Conservation (phyloP, 2,888 invertebrate genomes). For the Neoitamus cyanurus region DNA sequence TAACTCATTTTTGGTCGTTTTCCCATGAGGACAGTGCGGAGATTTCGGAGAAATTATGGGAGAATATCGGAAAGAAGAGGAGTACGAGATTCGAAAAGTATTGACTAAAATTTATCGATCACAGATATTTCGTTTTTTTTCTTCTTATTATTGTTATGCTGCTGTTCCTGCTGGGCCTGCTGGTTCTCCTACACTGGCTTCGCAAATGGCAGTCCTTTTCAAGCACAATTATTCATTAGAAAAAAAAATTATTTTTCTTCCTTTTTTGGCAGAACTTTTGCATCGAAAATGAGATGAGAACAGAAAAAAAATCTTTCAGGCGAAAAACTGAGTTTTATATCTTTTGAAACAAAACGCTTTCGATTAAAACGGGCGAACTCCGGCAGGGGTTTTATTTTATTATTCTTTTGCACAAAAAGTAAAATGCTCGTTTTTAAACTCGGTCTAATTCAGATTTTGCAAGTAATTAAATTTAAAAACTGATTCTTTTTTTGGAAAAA, state of each 20-base stretch:
- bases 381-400: background rate
- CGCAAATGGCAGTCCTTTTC: background rate
- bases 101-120: conserved; percentile 52
- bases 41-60: background rate
- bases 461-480: conserved; percentile 25
- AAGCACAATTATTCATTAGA: conserved; percentile 3
- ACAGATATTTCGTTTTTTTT: conserved; percentile 46
- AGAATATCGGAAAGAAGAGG: conserved; percentile 11
- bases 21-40: background rate
- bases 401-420: background rate
- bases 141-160: background rate
- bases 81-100: conserved; percentile 32
- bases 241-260: background rate
- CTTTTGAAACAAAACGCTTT: background rate
- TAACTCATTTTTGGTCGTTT: background rate
- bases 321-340: background rate
- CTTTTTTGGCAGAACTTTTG: background rate
- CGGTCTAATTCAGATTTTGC: background rate
- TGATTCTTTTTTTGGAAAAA: conserved; percentile 49
- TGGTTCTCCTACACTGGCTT: background rate
- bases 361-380: background rate
- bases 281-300: background rate
- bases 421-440: background rate
- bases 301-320: background rate
- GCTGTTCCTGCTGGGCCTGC: background rate